Percentiles rank a stretch among this genome's conserved stretches.
phyloP scores from a whole-genome alignment of 2,797 vertebrate species.

The Anniella stebbinsi region DNA sequence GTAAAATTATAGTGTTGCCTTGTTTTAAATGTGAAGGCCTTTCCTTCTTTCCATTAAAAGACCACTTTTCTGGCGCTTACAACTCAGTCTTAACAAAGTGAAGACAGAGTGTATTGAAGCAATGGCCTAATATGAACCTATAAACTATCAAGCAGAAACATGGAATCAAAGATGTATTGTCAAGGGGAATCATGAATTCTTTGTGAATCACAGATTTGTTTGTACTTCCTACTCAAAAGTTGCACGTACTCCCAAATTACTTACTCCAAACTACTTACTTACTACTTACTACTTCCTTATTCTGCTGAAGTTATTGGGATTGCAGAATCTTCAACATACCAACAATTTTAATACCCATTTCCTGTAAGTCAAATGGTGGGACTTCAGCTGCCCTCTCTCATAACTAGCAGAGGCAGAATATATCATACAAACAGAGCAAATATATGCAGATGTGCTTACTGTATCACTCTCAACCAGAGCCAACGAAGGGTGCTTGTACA shows the following conservation, averaged over 20 bases:
- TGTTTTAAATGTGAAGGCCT: conserved; percentile 74
- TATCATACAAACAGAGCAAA: background rate
- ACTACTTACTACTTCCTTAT: too few relatives aligned
- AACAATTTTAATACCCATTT: background rate
- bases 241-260: background rate
- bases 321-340: background rate
- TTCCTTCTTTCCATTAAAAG: conserved; percentile 71
- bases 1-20: conserved; percentile 74
- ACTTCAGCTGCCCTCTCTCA: background rate
- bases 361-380: background rate
- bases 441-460: background rate
- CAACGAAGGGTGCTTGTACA: background rate
- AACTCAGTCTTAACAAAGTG: conserved; percentile 65
- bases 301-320: background rate
- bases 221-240: background rate
- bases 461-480: background rate
- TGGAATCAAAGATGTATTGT: background rate
- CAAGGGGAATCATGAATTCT: background rate
- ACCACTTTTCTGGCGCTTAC: conserved; percentile 71
- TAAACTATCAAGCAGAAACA: conserved; percentile 13
- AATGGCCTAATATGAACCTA: conserved; percentile 50
- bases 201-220: background rate
- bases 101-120: conserved; percentile 59
- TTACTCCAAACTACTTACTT: background rate
- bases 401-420: background rate